Conservation (phyloP, 1,140 invertebrate species). For the Uloborus diversus region DNA sequence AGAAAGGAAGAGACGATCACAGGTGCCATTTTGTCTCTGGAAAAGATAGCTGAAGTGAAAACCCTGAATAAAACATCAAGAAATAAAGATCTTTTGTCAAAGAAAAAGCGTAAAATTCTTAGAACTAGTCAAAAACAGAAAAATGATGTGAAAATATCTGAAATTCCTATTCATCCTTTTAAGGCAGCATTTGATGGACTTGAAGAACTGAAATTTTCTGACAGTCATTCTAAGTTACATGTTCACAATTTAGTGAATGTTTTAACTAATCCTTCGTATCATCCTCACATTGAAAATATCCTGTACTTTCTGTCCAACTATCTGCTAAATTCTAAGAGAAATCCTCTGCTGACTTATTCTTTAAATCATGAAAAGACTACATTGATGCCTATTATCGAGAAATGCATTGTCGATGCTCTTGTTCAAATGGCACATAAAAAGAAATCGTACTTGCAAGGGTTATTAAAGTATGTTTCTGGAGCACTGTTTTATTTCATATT, state of each 20-base stretch:
- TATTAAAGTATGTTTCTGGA: neutral
- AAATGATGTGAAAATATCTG: neutral
- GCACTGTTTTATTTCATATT: neutral
- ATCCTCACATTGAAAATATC: neutral
- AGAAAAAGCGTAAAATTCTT: neutral
- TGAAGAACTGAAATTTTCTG: neutral
- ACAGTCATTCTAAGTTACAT: neutral
- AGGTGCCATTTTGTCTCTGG: neutral
- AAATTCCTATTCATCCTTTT: neutral
- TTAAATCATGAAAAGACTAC: neutral
- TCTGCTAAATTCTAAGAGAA: conserved; percentile 1
- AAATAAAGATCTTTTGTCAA: neutral
- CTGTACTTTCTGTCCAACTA: neutral
- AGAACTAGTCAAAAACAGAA: neutral
- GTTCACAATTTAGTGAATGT: neutral
- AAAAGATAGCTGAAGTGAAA: neutral
- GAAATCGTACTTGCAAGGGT: neutral
- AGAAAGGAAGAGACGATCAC: no score
- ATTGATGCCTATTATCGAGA: neutral
- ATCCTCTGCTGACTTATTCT: neutral
- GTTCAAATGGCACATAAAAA: neutral
- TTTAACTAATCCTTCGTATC: neutral
- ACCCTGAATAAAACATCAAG: neutral
- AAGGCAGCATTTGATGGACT: neutral
- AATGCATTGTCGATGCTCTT: neutral